Evolutionary conservation across 2,113 vertebrate genomes (phyloP), one percentile per base, ranked within the genome.

Genomic region (Saccopteryx leptura): DNA sequence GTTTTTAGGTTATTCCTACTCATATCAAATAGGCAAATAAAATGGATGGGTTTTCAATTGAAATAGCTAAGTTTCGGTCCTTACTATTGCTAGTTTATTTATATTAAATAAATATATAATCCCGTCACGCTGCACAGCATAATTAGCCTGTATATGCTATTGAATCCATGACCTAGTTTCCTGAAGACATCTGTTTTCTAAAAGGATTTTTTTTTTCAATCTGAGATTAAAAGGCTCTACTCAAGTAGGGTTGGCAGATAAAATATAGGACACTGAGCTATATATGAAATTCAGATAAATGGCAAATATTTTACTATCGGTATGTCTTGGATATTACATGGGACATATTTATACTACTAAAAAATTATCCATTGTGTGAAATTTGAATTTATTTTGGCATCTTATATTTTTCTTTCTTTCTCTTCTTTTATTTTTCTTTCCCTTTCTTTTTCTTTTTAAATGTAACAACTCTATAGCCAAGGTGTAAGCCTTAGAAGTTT

Each of bases 141-240:
- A 90, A 95, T 97, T 95, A 95, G 46, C 92, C 78, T 93, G 88
- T 54, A 72, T 85, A 58, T 90, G 68, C 91, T 81, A 56, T 75
- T 96, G 88, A 96, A 92, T 80, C 88, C 85, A 31, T 97, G 97
- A 96, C 97, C 96, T 58, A 93, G 56, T 97, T 97, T 93, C 81
- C 79, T 75, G 65, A 91, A 96, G 95, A 96, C 93, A 95, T 96
- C 93, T 97, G 95, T 84, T 93, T 97, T 96, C 92, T 92, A 69
- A 95, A 96, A 92, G 50, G 60, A 60, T 65, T 31, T 54, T 89
- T 92, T 92, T 82, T 92, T 96, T 91, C 72, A 79, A 94, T 95
- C 63, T 68, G 87, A 95, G 58, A 95, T 88, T 88, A 83, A 95
- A 91, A 88, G 68, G 75, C 33, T 46, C 56, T 80, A 61, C 46